Evolutionary conservation across 2,888 invertebrate genomes (phyloP), one percentile per base, ranked within the genome.

Genomic region (Perizoma flavofasciatum): DNA sequence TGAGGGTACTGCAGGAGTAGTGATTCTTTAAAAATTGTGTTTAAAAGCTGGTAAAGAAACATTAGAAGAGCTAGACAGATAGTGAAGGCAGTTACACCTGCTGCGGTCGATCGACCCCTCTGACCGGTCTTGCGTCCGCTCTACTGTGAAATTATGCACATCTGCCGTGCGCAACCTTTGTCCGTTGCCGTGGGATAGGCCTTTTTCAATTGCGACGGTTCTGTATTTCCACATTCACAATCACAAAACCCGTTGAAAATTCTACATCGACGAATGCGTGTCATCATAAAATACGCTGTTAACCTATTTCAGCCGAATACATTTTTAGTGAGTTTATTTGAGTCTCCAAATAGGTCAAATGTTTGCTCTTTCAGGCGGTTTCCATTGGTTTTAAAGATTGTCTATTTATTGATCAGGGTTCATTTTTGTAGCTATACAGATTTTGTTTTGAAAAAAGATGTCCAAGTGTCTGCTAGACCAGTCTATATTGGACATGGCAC

Each of bases 141-240:
- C 82, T 75, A 82, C 89, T 85, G 86, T 88, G 80, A 90, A 91
- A 90, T 89, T 86, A 89, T 85, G 79, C 80, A 79, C 88, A 88
- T 86, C 86, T 88, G 86, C 78, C 74, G 64, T 72, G 72, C 70
- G 71, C 69, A 74, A 73, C 72, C 55, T 62, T 62, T 64, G 55
- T 58, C 35, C 58, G 58, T 62, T 58, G 54, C 58, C 62, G 55
- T 49, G 55, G 58, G 62, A 62, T 58, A 55, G 58, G 62, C 58
- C 47, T 58, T 50, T 61, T 59, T 55, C 43, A 59, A 58, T 49
- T 43, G 22, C 45, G 33, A 40, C 22, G 22, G 22, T 22, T 22
- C 22, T 48, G 34, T 43, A 55, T 57, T 61, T 56, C 52, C 46
- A 53, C 56, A 56, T 61, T 60, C 52, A 52, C 39, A 52, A 52